phyloP scores from a whole-genome alignment of 2,797 vertebrate genomes.

The Vipera ursinii region DNA sequence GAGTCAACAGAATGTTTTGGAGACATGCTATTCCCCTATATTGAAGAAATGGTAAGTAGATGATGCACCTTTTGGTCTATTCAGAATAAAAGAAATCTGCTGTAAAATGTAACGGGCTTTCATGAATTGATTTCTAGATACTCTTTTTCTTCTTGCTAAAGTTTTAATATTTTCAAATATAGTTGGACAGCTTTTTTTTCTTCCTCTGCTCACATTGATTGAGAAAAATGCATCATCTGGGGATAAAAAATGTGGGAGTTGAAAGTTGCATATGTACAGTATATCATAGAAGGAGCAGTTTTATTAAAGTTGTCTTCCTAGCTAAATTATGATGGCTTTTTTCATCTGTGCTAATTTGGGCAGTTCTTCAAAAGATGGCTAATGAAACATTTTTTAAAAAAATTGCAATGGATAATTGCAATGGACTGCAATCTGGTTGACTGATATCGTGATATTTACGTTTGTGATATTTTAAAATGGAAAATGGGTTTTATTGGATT shows the following conservation, averaged over 20 bases:
- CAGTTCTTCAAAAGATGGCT: background rate
- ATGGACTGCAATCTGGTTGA: background rate
- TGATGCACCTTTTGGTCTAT: constrained; percentile 56
- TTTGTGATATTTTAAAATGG: background rate
- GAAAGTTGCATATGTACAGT: too few species aligned
- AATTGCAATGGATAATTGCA: background rate
- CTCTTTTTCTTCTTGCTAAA: background rate
- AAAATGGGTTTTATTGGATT: background rate
- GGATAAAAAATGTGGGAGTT: background rate
- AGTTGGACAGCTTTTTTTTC: background rate
- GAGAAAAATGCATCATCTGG: too few species aligned
- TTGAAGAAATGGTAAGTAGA: constrained; percentile 97
- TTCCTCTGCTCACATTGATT: background rate
- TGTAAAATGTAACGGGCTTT: constrained; percentile 57
- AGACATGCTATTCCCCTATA: constrained; percentile 90
- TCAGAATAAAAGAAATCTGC: constrained; percentile 59
- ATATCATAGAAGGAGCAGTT: background rate
- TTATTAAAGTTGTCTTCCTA: background rate
- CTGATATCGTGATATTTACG: background rate
- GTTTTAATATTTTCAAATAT: background rate
- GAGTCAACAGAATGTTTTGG: constrained; percentile 97
- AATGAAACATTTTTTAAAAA: background rate
- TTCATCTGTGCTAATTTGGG: background rate
- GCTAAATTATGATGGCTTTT: background rate
- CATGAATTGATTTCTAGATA: background rate